Conservation (phyloP, 2,113 vertebrate species). For the Barnardius zonarius region DNA sequence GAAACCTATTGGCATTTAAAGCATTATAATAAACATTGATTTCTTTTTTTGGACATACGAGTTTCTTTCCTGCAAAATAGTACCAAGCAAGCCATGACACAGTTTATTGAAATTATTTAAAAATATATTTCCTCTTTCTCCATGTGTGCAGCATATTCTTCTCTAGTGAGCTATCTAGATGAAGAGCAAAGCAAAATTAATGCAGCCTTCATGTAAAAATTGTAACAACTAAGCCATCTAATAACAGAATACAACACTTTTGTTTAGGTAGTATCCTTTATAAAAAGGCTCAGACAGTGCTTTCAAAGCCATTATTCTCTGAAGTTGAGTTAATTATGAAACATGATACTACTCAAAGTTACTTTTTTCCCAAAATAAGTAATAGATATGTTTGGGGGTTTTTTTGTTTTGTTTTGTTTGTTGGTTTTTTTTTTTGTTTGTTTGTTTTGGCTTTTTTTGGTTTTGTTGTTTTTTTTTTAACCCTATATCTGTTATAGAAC, state of each 20-base stretch:
- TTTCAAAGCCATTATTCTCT: neutral
- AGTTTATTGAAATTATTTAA: neutral
- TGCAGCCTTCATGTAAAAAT: neutral
- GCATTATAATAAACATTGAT: neutral
- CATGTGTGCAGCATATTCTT: neutral
- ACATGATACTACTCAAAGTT: neutral
- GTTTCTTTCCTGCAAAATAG: neutral
- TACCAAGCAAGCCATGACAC: neutral
- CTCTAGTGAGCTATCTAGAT: neutral
- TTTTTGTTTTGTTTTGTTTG: no score
- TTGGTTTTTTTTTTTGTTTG: neutral
- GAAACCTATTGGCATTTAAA: neutral
- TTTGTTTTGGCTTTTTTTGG: neutral
- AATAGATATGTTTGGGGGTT: neutral
- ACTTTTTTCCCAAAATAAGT: neutral
- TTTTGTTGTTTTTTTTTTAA: neutral
- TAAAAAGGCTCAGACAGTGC: neutral
- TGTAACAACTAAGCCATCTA: neutral
- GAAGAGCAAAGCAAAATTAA: neutral
- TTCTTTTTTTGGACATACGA: neutral
- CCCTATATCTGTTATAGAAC: neutral
- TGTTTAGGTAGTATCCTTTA: neutral
- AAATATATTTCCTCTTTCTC: neutral
- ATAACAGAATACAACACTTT: neutral
- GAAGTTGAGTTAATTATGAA: neutral